Evolutionary conservation across 1,140 invertebrate genomes (phyloP).

Genomic region (Bombyx mandarina): DNA sequence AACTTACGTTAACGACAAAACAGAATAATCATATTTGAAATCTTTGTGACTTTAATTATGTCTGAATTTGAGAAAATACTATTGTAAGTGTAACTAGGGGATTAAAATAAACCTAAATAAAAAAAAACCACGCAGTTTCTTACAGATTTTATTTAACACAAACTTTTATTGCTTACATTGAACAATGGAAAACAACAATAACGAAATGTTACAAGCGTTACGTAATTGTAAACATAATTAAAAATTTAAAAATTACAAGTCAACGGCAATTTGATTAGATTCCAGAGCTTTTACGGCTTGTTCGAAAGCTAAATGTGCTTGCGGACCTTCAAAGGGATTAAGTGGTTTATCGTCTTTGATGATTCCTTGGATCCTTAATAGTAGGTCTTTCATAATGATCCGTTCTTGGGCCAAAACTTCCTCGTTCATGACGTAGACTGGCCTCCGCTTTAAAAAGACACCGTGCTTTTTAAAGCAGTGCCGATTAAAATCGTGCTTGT

Average conservation of each 20-base stretch:
- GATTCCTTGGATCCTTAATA: slow-evolving; percentile 22
- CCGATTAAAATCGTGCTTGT: slow-evolving; percentile 48
- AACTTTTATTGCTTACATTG: too few species aligned
- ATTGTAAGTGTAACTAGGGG: too few species aligned
- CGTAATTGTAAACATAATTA: neutral
- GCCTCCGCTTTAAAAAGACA: slow-evolving; percentile 35
- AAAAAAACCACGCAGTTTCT: too few species aligned
- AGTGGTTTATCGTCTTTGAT: slow-evolving; percentile 20
- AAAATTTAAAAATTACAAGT: slow-evolving; percentile 8
- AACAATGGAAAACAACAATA: too few species aligned
- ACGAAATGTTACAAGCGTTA: too few species aligned
- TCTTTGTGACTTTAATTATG: too few species aligned
- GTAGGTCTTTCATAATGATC: slow-evolving; percentile 31
- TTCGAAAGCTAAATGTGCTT: slow-evolving; percentile 31
- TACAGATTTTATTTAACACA: too few species aligned
- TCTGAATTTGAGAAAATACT: too few species aligned
- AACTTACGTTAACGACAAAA: too few species aligned
- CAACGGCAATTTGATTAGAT: slow-evolving; percentile 23
- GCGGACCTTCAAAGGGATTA: slow-evolving; percentile 35
- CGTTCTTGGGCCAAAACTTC: slow-evolving; percentile 36
- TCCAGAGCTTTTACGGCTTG: slow-evolving; percentile 27
- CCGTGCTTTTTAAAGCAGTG: slow-evolving; percentile 55
- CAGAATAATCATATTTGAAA: too few species aligned
- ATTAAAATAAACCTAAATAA: too few species aligned
- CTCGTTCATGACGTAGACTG: slow-evolving; percentile 39